Evolutionary conservation across 2,888 invertebrate species (phyloP).

Genomic region (Pinctada fucata): DNA sequence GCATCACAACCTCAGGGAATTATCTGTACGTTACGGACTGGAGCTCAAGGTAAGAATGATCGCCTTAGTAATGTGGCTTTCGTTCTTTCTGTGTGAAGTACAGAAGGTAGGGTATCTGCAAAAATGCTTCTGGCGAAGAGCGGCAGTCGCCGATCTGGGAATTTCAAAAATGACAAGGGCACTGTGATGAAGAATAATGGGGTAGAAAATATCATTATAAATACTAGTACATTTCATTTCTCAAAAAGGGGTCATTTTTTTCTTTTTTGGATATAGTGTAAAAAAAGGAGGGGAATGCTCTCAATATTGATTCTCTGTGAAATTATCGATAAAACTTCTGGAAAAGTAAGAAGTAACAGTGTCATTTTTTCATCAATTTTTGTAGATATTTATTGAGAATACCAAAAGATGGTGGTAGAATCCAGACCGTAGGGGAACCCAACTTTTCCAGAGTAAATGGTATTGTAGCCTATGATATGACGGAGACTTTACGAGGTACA

Average conservation of each 20-base stretch:
- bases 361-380: no score
- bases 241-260: no score
- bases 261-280: no score
- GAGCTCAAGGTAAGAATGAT: constrained; percentile 65
- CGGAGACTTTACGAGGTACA: constrained; percentile 52
- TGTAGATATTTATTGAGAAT: constrained; percentile 56
- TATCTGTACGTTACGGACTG: constrained; percentile 72
- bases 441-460: constrained; percentile 69
- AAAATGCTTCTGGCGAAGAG: neutral
- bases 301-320: no score
- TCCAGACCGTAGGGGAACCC: constrained; percentile 58
- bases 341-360: no score
- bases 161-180: neutral
- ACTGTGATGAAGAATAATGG: no score
- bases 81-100: neutral
- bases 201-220: no score
- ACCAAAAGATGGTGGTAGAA: constrained; percentile 51
- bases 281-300: no score
- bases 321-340: no score
- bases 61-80: neutral
- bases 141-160: neutral
- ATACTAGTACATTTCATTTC: no score
- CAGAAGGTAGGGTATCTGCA: neutral
- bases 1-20: constrained; percentile 60
- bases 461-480: constrained; percentile 63